Evolutionary conservation across 1,140 invertebrate species (phyloP).

Genomic region (Phthorimaea operculella): DNA sequence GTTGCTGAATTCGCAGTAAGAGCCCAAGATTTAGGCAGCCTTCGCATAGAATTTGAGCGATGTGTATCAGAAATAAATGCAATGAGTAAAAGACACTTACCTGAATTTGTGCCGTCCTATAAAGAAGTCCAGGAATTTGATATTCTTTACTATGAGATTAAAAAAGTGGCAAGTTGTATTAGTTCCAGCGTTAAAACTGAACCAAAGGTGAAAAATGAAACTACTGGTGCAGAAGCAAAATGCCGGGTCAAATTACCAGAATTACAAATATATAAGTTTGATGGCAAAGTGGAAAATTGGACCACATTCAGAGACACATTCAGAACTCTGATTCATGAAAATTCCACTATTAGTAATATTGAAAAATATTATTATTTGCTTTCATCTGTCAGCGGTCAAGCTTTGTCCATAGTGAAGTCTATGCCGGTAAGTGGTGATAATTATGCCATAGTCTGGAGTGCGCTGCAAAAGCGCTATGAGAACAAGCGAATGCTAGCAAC

Average conservation of each 20-base stretch:
- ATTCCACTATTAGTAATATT: background rate
- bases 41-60: too few species aligned
- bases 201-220: too few species aligned
- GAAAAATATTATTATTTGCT: conserved; percentile 1
- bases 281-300: background rate
- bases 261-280: background rate
- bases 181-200: too few species aligned
- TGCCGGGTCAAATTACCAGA: background rate
- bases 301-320: background rate
- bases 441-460: background rate
- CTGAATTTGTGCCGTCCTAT: too few species aligned
- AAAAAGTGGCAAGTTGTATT: too few species aligned
- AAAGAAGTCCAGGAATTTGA: too few species aligned
- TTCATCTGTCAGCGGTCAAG: background rate
- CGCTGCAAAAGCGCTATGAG: background rate
- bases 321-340: background rate
- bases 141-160: too few species aligned
- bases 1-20: too few species aligned
- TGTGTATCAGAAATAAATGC: too few species aligned
- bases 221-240: too few species aligned
- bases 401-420: background rate
- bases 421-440: background rate
- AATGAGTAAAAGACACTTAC: too few species aligned
- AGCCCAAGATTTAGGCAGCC: too few species aligned
- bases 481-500: background rate